These are phyloP conservation scores for Phalloptychus januarius DNA, from an alignment of 2,797 vertebrate genomes.

Conservation along the genomic window DNA sequence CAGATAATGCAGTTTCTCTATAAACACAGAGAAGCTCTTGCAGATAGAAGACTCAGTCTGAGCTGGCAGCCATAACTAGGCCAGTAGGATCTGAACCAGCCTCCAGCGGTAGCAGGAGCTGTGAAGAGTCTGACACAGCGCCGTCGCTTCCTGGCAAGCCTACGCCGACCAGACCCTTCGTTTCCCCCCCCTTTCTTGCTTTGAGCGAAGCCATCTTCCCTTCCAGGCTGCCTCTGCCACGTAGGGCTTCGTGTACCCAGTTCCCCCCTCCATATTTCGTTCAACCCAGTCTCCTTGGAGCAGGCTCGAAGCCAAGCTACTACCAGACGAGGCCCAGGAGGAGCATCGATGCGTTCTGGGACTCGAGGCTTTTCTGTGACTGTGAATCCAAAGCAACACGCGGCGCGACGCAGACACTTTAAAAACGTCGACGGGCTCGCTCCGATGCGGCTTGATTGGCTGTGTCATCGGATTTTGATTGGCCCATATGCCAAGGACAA, in stretches of 20 bases:
- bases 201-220: background rate
- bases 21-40: background rate
- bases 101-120: background rate
- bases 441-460: conserved; percentile 61
- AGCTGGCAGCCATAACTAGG: background rate
- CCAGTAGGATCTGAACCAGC: background rate
- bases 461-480: conserved; percentile 66
- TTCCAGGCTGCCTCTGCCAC: conserved; percentile 22
- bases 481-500: conserved; percentile 69
- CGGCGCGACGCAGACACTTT: conserved; percentile 50
- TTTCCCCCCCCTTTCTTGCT: background rate
- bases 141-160: background rate
- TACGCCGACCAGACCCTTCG: background rate
- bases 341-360: conserved; percentile 64
- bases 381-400: conserved; percentile 65
- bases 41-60: background rate
- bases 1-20: background rate
- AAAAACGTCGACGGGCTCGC: conserved; percentile 42
- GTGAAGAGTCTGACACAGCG: background rate
- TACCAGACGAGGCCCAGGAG: conserved; percentile 64
- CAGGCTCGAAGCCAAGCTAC: conserved; percentile 55
- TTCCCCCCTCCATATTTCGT: conserved; percentile 12
- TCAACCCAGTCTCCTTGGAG: conserved; percentile 31
- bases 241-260: conserved; percentile 14
- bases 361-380: conserved; percentile 56